These are phyloP conservation scores for Polyodon spathula DNA, from an alignment of 2,113 vertebrate species.

Conservation along the genomic window DNA sequence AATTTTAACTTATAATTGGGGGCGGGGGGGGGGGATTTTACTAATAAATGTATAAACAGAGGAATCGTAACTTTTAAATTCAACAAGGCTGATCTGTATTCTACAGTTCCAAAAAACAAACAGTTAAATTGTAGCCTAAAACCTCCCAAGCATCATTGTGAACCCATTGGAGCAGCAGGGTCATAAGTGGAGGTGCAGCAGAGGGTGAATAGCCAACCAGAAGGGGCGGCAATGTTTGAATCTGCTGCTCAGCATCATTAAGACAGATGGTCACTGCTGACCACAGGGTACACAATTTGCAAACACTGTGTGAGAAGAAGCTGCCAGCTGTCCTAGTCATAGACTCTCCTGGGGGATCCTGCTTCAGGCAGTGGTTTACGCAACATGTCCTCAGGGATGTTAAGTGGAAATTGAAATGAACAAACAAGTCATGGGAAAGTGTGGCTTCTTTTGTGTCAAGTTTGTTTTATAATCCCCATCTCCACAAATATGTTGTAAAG, in stretches of 20 bases:
- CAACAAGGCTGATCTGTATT: no score
- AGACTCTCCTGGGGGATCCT: conserved; percentile 27
- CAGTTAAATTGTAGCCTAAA: no score
- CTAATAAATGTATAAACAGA: no score
- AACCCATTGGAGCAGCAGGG: no score
- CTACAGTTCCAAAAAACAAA: no score
- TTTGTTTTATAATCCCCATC: conserved; percentile 9
- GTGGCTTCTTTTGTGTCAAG: neutral
- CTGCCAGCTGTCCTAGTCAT: conserved; percentile 47
- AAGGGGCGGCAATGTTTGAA: neutral
- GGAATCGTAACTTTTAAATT: no score
- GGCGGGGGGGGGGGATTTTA: no score
- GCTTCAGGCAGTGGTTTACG: conserved; percentile 26
- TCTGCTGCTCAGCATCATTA: conserved; percentile 15
- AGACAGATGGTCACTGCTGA: conserved; percentile 56
- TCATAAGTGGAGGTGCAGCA: neutral
- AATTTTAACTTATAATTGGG: no score
- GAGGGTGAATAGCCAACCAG: conserved; percentile 5
- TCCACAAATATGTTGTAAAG: neutral
- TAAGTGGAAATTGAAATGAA: conserved; percentile 20
- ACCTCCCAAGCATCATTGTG: no score
- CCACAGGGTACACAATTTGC: conserved; percentile 4
- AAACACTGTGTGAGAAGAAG: conserved; percentile 16
- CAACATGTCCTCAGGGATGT: conserved; percentile 25
- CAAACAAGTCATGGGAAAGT: conserved; percentile 35